Evolutionary conservation across 2,888 invertebrate genomes (phyloP), one percentile per base, ranked within the genome.

Genomic region (Halocaridina rubra): DNA sequence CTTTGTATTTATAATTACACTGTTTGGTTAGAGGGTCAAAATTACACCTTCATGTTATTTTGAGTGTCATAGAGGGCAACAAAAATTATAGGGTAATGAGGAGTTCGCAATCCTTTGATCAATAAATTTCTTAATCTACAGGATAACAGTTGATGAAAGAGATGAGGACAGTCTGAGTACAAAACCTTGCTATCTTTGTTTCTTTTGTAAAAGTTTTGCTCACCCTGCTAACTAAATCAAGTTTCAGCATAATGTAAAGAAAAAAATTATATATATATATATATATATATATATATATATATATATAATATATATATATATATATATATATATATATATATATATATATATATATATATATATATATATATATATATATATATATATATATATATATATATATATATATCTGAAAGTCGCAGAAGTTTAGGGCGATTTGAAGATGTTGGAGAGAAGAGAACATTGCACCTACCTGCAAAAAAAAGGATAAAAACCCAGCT

Each of bases 401-500:
- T 74, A 24, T 74, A 5, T 33, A 19, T 74, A 24, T 74, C 39
- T 74, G 4, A 22, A 19, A 64, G 13, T 3, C 19, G 64, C 10
- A 13, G 22, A 22, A 22, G 22, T 19, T 64, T 16, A 3, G 22
- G 7, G 24, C 10, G 64, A 22, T 16, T 22, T 19, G 13, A 1
- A 8, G 85, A 89, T 90, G 87, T 86, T 89, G 29, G 89, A 90
- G 87, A 89, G 89, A 39, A 30, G 72, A 32, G 72, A 72, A 22
- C 30, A 39, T 33, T 32, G n/a, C 33, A 72, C 33, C 30, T 32
- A 33, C 33, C 1, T 13, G 81, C 87, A 89, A 82, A 89, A 91
- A 95, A 27, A 64, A 27, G 24, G 64, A 64, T 19, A 64, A 27
- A 64, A 27, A 64, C 22, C 19, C 22, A 64, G 64, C n/a, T n/a